Evolutionary conservation across 2,113 vertebrate genomes (phyloP).

Genomic region (Megaptera novaeangliae): DNA sequence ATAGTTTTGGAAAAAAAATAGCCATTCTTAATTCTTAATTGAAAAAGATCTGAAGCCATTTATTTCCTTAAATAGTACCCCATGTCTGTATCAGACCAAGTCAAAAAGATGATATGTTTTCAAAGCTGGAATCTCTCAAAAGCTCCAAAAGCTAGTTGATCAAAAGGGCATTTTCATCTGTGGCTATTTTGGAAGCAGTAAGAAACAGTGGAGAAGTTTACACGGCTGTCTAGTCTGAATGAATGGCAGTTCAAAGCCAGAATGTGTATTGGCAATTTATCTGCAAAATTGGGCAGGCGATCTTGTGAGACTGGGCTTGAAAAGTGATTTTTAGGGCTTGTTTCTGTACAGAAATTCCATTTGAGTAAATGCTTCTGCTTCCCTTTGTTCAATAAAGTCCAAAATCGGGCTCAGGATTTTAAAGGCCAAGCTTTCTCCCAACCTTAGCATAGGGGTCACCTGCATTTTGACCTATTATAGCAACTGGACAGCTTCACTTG

Average conservation of each 20-base stretch:
- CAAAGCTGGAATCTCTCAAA: neutral
- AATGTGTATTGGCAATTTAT: neutral
- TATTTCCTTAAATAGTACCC: neutral
- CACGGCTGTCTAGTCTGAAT: rapidly evolving
- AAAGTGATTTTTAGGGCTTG: neutral
- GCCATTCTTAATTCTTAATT: neutral
- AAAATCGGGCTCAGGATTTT: neutral
- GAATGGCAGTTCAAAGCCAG: neutral
- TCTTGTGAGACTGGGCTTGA: neutral
- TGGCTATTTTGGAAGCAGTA: no score
- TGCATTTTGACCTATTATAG: neutral
- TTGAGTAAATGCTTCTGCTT: neutral
- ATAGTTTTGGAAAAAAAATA: neutral
- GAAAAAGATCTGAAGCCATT: neutral
- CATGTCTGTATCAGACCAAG: neutral
- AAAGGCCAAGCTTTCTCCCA: neutral
- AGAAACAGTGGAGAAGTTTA: neutral
- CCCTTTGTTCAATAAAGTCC: neutral
- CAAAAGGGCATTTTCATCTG: neutral
- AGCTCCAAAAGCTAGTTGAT: neutral
- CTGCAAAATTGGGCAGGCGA: neutral
- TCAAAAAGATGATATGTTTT: neutral
- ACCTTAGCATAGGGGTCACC: rapidly evolving
- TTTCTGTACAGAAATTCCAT: neutral
- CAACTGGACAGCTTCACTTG: neutral